Evolutionary conservation across 2,797 vertebrate genomes (phyloP).

Genomic region (Coracias cyanogaster): DNA sequence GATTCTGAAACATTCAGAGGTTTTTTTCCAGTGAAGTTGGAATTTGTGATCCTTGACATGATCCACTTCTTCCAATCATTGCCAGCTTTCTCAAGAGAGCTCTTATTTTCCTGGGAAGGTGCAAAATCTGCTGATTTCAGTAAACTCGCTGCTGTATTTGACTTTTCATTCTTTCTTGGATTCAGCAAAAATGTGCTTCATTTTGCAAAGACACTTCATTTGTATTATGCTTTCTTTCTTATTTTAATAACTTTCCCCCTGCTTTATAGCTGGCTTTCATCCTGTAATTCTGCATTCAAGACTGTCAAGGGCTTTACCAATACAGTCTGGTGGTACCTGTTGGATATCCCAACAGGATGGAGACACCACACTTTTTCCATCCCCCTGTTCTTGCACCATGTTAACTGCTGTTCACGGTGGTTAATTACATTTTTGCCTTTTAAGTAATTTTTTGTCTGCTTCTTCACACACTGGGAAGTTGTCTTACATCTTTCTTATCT

Average conservation of each 20-base stretch:
- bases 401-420: not conserved
- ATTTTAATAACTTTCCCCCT: not conserved
- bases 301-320: not conserved
- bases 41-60: not conserved
- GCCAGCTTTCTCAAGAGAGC: not conserved
- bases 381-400: fast-evolving
- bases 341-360: not conserved
- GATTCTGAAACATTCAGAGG: not conserved
- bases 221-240: not conserved
- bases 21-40: not conserved
- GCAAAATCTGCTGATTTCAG: not conserved
- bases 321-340: not conserved
- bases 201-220: not conserved
- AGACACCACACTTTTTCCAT: not conserved
- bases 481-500: not conserved
- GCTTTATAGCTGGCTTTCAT: not conserved
- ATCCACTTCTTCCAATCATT: not conserved
- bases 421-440: not conserved
- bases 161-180: not conserved
- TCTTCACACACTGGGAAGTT: not conserved
- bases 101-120: not conserved
- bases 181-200: not conserved
- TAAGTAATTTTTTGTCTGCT: not conserved
- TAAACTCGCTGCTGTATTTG: not conserved
- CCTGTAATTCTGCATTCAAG: not conserved